Conservation (phyloP, 2,888 invertebrate genomes). For the Gryllus longicercus region DNA sequence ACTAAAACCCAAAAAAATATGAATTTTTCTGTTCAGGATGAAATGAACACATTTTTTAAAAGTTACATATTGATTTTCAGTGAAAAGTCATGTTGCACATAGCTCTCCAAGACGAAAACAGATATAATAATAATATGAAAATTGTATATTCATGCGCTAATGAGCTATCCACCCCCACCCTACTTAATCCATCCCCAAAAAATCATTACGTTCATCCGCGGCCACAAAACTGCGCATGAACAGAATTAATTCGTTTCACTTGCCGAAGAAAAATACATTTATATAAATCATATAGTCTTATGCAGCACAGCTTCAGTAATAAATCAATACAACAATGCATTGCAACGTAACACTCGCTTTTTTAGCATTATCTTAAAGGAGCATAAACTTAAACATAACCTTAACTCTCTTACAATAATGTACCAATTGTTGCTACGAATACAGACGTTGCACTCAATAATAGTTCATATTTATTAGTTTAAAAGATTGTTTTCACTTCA, state of each 20-base stretch:
- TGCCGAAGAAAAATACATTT: conserved; percentile 32
- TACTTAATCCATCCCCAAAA: conserved; percentile 59
- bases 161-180: conserved; percentile 48
- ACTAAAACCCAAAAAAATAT: conserved; percentile 37
- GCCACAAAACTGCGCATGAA: conserved; percentile 41
- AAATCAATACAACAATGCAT: background rate
- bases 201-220: conserved; percentile 77
- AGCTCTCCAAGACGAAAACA: conserved; percentile 23
- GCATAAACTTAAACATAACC: too few relatives aligned
- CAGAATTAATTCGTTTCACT: conserved; percentile 37
- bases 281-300: conserved; percentile 32
- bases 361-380: too few relatives aligned
- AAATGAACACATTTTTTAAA: background rate
- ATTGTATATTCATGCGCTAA: conserved; percentile 66
- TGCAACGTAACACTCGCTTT: too few relatives aligned
- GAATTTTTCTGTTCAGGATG: background rate
- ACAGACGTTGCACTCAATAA: too few relatives aligned
- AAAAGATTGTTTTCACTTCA: too few relatives aligned
- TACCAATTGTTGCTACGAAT: too few relatives aligned
- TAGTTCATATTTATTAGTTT: too few relatives aligned
- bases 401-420: too few relatives aligned
- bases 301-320: background rate
- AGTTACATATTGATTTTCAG: conserved; percentile 19
- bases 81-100: conserved; percentile 22
- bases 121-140: conserved; percentile 44